Conservation (phyloP, 2,113 vertebrate genomes). For the Nettapus auritus region DNA sequence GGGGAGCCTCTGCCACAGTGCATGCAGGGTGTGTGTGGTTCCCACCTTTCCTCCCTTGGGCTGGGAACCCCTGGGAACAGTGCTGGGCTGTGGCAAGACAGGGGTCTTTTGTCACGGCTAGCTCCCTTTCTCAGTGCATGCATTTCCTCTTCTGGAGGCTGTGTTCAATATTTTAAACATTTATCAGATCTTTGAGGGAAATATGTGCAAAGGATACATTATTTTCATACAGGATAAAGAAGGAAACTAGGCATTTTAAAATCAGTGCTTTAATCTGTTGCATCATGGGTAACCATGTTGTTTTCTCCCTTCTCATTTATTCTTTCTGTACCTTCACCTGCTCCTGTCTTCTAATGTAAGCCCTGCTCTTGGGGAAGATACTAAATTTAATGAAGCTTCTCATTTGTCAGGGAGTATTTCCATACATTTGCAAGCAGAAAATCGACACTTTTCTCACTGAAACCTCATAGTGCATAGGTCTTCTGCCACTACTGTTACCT, state of each 20-base stretch:
- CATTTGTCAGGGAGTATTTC: neutral
- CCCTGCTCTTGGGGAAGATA: neutral
- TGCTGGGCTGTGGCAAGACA: accelerated
- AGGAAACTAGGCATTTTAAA: neutral
- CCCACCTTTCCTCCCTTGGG: neutral
- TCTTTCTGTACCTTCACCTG: neutral
- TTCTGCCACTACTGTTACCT: neutral
- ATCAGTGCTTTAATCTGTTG: neutral
- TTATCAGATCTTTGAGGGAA: neutral
- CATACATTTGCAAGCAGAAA: neutral
- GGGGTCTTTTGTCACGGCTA: accelerated
- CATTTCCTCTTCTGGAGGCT: neutral
- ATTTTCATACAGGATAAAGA: neutral
- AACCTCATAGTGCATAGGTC: no score
- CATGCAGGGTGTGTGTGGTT: accelerated
- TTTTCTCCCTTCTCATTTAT: neutral
- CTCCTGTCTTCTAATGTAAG: accelerated
- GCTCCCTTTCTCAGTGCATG: neutral
- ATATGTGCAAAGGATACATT: neutral
- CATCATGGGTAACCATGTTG: neutral
- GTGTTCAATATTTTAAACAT: neutral
- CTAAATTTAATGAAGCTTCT: neutral
- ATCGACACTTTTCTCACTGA: neutral
- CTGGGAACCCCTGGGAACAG: accelerated
- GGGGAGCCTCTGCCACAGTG: neutral